Evolutionary conservation across 1,140 invertebrate species (phyloP).

Genomic region (Lineus longissimus): DNA sequence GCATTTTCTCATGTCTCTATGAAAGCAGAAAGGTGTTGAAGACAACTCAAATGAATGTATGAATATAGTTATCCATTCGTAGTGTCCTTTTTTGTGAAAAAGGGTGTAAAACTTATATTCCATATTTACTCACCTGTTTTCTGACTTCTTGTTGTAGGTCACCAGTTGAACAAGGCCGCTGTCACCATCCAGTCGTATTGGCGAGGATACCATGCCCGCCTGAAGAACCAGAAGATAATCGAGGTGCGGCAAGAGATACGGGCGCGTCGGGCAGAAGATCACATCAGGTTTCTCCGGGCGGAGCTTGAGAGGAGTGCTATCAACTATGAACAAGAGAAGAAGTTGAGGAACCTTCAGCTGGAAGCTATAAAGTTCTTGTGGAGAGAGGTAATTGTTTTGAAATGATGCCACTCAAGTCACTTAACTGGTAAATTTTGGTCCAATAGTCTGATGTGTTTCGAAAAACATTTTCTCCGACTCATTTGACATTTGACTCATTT

Average conservation of each 20-base stretch:
- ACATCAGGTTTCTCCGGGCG: conserved; percentile 59
- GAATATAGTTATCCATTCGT: too few species aligned
- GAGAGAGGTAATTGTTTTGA: conserved; percentile 72
- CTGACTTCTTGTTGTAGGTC: not conserved
- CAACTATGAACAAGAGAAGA: conserved; percentile 72
- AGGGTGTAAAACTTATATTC: too few species aligned
- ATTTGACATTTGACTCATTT: not conserved
- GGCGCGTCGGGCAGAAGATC: conserved; percentile 74
- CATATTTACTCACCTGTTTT: too few species aligned
- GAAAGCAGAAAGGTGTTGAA: too few species aligned
- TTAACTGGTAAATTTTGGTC: not conserved
- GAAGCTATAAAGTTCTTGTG: conserved; percentile 84
- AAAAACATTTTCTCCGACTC: not conserved
- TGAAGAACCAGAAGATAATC: conserved; percentile 69
- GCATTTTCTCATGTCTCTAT: too few species aligned
- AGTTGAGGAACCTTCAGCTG: conserved; percentile 80
- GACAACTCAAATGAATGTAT: too few species aligned
- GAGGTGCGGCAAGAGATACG: conserved; percentile 74
- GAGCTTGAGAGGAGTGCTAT: conserved; percentile 57
- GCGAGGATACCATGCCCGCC: conserved; percentile 78
- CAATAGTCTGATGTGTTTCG: not conserved
- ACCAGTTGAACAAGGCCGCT: conserved; percentile 59
- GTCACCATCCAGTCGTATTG: conserved; percentile 81
- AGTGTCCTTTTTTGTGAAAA: too few species aligned
- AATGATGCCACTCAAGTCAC: not conserved